Conservation (phyloP, 2,888 invertebrate species). For the Agrilus biguttatus region DNA sequence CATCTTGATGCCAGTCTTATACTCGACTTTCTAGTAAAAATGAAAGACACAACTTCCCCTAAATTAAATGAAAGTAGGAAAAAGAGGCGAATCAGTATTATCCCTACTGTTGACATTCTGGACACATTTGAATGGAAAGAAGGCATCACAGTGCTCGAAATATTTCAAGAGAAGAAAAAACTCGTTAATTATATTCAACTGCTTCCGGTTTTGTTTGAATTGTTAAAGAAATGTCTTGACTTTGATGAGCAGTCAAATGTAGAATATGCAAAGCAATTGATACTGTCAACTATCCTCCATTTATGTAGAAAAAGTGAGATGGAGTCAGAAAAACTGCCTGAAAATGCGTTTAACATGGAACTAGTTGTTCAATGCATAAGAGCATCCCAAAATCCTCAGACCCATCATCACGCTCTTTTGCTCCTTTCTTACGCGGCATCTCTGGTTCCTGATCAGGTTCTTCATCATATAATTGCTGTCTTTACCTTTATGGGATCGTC, state of each 20-base stretch:
- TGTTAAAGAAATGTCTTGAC: slow-evolving; percentile 63
- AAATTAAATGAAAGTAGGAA: slow-evolving; percentile 28
- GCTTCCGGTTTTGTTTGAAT: slow-evolving; percentile 60
- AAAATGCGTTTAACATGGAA: slow-evolving; percentile 49
- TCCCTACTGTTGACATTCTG: slow-evolving; percentile 44
- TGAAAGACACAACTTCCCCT: slow-evolving; percentile 38
- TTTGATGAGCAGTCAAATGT: slow-evolving; percentile 69
- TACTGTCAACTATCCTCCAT: slow-evolving; percentile 62
- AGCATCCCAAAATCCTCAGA: slow-evolving; percentile 84
- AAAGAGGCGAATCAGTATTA: slow-evolving; percentile 30
- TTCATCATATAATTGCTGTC: slow-evolving; percentile 89
- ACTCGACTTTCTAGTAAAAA: slow-evolving; percentile 40
- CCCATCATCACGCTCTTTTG: slow-evolving; percentile 84
- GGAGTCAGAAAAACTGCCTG: slow-evolving; percentile 35
- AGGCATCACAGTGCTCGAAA: slow-evolving; percentile 67
- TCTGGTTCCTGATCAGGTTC: slow-evolving; percentile 67
- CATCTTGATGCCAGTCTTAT: slow-evolving; percentile 47
- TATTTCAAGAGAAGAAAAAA: slow-evolving; percentile 74
- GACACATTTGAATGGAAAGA: slow-evolving; percentile 61
- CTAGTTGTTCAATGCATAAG: slow-evolving; percentile 78
- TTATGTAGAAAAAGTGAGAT: slow-evolving; percentile 47
- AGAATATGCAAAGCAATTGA: slow-evolving; percentile 80
- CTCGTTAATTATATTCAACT: slow-evolving; percentile 50
- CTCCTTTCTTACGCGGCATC: slow-evolving; percentile 66
- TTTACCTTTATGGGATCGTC: slow-evolving; percentile 97